phyloP scores from a whole-genome alignment of 2,797 vertebrate species.

The Hippopotamyrus pictus region DNA sequence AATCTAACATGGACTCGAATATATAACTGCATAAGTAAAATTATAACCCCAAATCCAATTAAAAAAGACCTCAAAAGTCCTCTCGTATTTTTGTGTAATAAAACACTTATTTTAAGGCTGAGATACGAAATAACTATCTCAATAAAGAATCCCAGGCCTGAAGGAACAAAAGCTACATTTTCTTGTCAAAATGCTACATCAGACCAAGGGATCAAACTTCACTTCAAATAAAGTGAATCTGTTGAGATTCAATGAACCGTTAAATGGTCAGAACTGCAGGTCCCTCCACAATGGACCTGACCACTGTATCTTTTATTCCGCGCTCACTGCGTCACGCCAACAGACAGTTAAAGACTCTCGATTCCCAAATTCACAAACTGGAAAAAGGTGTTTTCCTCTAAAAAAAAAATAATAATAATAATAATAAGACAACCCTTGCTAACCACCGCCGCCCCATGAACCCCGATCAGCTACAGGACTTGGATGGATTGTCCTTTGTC shows the following conservation, averaged over 20 bases:
- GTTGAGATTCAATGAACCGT: not conserved
- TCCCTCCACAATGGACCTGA: not conserved
- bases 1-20: not conserved
- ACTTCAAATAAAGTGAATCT: constrained; percentile 4
- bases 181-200: not conserved
- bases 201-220: constrained; percentile 1
- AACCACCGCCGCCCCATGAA: not conserved
- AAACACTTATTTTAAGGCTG: not conserved
- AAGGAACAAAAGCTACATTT: not conserved
- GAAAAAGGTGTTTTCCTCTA: not conserved
- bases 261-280: not conserved
- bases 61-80: constrained; percentile 4
- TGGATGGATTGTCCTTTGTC: not conserved
- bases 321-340: not conserved
- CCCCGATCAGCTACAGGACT: not conserved
- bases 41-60: not conserved
- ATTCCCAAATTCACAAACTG: not conserved
- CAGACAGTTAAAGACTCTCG: not conserved
- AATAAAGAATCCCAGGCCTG: not conserved
- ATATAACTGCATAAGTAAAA: not conserved
- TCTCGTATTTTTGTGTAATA: not conserved
- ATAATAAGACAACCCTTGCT: not conserved
- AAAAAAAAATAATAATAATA: not conserved
- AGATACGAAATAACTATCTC: not conserved
- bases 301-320: not conserved